A percentile compares a stretch with the other conserved stretches of the same genome.
phyloP scores from a whole-genome alignment of 2,797 vertebrate genomes.

The Poecilia gillii region DNA sequence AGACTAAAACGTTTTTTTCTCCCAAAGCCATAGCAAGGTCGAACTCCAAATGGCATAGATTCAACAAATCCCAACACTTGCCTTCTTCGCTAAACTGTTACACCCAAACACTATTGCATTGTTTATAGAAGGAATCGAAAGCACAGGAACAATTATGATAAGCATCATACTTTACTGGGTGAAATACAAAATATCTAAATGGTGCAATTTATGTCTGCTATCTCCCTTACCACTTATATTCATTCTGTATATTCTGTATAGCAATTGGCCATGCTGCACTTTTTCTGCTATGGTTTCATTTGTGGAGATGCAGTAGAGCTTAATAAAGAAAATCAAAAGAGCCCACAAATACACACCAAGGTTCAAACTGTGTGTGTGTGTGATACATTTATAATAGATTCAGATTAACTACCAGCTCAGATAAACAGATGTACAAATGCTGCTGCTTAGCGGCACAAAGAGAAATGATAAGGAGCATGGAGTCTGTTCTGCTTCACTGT shows the following conservation, averaged over 20 bases:
- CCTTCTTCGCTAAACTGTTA: background rate
- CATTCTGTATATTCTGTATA: background rate
- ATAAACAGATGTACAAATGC: background rate
- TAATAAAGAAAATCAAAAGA: background rate
- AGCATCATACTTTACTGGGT: background rate
- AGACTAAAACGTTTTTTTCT: background rate
- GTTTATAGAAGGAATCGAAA: background rate
- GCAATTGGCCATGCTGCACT: background rate
- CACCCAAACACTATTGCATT: background rate
- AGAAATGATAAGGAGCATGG: background rate
- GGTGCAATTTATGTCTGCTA: background rate
- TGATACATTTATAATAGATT: background rate
- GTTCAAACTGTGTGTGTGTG: background rate
- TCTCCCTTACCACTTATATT: background rate
- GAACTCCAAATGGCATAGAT: background rate
- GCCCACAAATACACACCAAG: background rate
- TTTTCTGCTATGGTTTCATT: background rate
- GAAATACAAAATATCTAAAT: background rate
- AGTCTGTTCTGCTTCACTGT: slow-evolving; percentile 2
- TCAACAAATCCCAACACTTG: too few relatives aligned
- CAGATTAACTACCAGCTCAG: background rate
- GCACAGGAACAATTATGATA: background rate
- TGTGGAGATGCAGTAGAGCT: background rate
- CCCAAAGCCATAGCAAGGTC: background rate
- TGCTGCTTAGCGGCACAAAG: background rate